Percentiles rank a stretch among this genome's conserved stretches.
Conservation (phyloP, 2,888 invertebrate species). For the Pandemis heparana region DNA sequence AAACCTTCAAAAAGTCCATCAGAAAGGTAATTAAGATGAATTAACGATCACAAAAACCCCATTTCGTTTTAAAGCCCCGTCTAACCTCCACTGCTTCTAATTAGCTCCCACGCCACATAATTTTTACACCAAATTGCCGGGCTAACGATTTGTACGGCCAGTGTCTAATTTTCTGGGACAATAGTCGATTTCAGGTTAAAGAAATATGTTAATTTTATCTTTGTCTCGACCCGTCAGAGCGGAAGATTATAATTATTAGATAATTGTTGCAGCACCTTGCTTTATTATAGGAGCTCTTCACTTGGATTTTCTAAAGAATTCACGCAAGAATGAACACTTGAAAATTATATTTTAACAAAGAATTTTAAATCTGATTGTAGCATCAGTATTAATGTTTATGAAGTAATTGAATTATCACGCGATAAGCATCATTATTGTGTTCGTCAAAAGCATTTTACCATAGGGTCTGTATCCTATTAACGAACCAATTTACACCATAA, state of each 20-base stretch:
- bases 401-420: conserved; percentile 44
- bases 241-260: conserved; percentile 83
- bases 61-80: conserved; percentile 49
- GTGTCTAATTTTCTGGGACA: conserved; percentile 81
- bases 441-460: neutral
- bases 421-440: neutral
- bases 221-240: conserved; percentile 77
- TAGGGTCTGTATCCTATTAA: neutral
- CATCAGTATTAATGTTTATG: conserved; percentile 41
- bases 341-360: conserved; percentile 47
- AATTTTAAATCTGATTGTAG: conserved; percentile 45
- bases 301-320: conserved; percentile 60
- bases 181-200: conserved; percentile 77
- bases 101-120: conserved; percentile 74
- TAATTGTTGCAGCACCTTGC: conserved; percentile 69
- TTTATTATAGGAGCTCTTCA: conserved; percentile 57
- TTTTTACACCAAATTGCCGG: conserved; percentile 75
- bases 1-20: conserved; percentile 64
- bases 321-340: conserved; percentile 51
- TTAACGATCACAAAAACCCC: conserved; percentile 66
- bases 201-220: conserved; percentile 82
- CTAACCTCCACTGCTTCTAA: conserved; percentile 61
- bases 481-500: neutral
- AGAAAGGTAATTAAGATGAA: conserved; percentile 74
- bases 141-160: conserved; percentile 70